Conservation (phyloP, 2,888 invertebrate genomes). For the Meliscaeva auricollis region DNA sequence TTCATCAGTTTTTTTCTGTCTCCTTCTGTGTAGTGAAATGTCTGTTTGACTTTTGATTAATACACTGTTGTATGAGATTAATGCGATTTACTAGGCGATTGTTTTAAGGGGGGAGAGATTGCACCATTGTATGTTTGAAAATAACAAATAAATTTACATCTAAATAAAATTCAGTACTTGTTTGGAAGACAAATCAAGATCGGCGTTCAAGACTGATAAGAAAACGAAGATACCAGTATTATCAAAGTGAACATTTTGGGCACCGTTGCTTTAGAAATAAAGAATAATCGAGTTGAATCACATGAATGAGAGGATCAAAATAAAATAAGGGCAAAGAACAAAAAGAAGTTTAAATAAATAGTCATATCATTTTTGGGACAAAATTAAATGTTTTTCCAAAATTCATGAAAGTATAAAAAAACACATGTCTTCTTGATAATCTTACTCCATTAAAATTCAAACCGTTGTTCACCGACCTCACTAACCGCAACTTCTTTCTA, state of each 20-base stretch:
- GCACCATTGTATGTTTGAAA: slow-evolving; percentile 15
- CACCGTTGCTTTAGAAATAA: background rate
- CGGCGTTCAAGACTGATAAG: slow-evolving; percentile 12
- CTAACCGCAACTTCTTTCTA: too few species aligned
- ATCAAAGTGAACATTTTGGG: background rate
- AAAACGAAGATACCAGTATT: slow-evolving; percentile 2
- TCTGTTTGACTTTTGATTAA: slow-evolving; percentile 35
- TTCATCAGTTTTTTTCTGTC: too few species aligned
- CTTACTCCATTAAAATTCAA: too few species aligned
- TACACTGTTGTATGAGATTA: background rate
- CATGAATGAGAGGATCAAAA: background rate
- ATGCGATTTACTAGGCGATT: too few species aligned
- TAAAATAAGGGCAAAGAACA: too few species aligned
- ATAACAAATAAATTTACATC: background rate
- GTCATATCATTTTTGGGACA: background rate
- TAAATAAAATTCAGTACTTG: slow-evolving; percentile 25
- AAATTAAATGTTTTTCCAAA: background rate
- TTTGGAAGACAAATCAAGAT: slow-evolving; percentile 16
- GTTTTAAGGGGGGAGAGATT: slow-evolving; percentile 21
- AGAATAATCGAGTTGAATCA: background rate
- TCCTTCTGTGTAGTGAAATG: slow-evolving; percentile 77
- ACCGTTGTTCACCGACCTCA: too few species aligned
- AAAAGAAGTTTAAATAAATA: background rate
- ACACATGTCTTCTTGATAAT: too few species aligned
- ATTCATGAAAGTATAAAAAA: background rate